Base-by-base conservation (phyloP, 2,113 vertebrate genomes). In the Lanius ludovicianus region DNA sequence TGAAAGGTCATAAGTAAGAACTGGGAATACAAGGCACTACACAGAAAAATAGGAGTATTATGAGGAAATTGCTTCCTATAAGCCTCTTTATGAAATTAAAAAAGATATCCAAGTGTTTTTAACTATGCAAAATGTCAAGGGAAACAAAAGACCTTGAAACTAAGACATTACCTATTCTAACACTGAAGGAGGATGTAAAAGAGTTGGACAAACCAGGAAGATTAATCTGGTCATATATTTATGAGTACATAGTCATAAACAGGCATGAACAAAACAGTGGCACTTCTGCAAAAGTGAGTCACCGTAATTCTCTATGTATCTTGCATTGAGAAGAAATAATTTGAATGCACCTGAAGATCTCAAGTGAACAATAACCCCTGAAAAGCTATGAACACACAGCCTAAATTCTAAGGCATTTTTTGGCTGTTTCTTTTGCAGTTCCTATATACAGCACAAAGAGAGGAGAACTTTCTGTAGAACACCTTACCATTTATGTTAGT, bases 1-100 rank as follows among this genome's bases (percentile, higher is more conserved):
- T 74, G 75, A 92, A 95, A 93, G 86, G 83, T 93, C 83, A 70
- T 50, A 44, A 90, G 59, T 46, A 90, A 94, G 30, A 88, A 65
- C 50, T 42, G 69, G 90, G 71, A 92, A 94, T 93, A 77, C 25
- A 39, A 89, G n/a, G 13, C 41, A 76, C 65, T 79, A 31, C 37
- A 87, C 24, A 80, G 30, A n/a, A 95, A 86, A 95, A 87, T 0
- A 16, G 3, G 13, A 85, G 33, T 50, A 42, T 67, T 90, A 53
- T 44, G 52, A 86, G 41, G 39, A 69, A 90, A 69, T 83, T 25
- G 7, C 23, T 85, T 80, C 57, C 53, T 76, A 30, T 73, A 69
- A 93, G 50, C 10, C n/a, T 62, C 9, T 55, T 53, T 52, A 59
- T 33, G 39, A 83, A 87, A 76, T 4, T 50, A n/a, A 52, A 93